A percentile compares a stretch with the other conserved stretches of the same genome.
These are phyloP conservation scores for Hypomecis punctinalis DNA, from an alignment of 2,888 invertebrate species.

Conservation along the genomic window DNA sequence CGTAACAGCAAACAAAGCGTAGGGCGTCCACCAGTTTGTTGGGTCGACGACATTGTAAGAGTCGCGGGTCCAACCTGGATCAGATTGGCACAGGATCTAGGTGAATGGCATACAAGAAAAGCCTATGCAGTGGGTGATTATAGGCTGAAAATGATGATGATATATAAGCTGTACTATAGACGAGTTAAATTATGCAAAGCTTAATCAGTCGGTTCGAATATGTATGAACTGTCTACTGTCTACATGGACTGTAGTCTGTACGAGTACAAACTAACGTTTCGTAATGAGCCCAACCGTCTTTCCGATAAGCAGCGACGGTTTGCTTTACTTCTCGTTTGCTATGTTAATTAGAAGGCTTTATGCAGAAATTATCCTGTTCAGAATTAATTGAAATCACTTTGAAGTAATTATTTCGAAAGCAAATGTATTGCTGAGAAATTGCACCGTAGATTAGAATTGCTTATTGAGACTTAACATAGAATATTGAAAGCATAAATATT, in stretches of 20 bases:
- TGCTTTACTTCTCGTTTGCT: constrained; percentile 37
- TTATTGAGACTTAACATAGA: not conserved
- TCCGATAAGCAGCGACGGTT: constrained; percentile 41
- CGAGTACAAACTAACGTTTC: constrained; percentile 19
- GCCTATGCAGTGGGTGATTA: too few species aligned
- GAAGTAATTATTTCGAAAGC: constrained; percentile 16
- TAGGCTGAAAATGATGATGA: too few species aligned
- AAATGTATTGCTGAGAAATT: constrained; percentile 13
- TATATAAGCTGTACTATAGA: too few species aligned
- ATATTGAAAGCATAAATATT: too few species aligned
- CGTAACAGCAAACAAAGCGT: too few species aligned
- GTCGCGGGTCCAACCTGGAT: too few species aligned
- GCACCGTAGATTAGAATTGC: not conserved
- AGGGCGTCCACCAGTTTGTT: too few species aligned
- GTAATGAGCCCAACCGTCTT: constrained; percentile 38
- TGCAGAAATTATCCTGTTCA: constrained; percentile 35
- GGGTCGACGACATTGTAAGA: too few species aligned
- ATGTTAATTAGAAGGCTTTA: constrained; percentile 39
- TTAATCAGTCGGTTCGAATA: too few species aligned
- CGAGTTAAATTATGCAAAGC: too few species aligned
- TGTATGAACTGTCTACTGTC: not conserved
- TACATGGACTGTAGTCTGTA: not conserved
- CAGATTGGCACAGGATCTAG: too few species aligned
- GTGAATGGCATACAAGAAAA: too few species aligned
- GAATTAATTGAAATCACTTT: constrained; percentile 36